Base-by-base conservation (phyloP, 2,113 vertebrate species). In the Glaucomys volans region DNA sequence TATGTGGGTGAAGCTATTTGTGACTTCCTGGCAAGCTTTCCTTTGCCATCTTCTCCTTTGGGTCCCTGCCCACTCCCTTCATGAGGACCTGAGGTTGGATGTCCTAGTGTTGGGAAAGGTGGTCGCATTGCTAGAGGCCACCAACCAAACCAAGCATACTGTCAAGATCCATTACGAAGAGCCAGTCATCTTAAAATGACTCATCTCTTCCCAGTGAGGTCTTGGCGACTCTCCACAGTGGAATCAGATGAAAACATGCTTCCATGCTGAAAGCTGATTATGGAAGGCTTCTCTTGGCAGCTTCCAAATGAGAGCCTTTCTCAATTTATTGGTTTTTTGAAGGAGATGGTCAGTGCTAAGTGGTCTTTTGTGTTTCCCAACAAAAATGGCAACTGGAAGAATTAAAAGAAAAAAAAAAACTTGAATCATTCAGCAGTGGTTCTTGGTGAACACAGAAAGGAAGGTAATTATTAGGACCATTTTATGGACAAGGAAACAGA, bases 231-330 rank as follows among this genome's bases (percentile, higher is more conserved):
- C 80, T 86, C 44, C 40, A 30, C 22, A 17, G 4, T 71, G 22
- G 75, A 91, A 44, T 76, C 44, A 81, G 44, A 59, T 76, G 59
- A 89, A 93, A 92, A 80, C 1, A 4, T 47, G 32, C 77, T 64
- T 85, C 54, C 85, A 35, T n/a, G n/a, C 71, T 92, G 57, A 87
- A 94, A 94, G 87, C 44, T 87, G 52, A 24, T 69, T 90, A 44
- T 42, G 57, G 85, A 94, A 90, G 40, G 1, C 11, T 86, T 76
- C 40, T 87, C 44, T 83, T 91, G 42, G 47, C 18, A 76, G 26
- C 37, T 84, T n/a, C 44, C 20, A 66, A 50, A 81, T 24, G 35
- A 47, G 4, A 85, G 59, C 9, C 22, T 64, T 87, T 94, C 87
- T 90, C 9, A 44, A 7, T 20, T 93, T 24, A 24, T 28, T 77